A percentile compares a stretch with the other conserved stretches of the same genome.
Evolutionary conservation across 2,888 invertebrate genomes (phyloP).

Genomic region (Exocentrus adspersus): DNA sequence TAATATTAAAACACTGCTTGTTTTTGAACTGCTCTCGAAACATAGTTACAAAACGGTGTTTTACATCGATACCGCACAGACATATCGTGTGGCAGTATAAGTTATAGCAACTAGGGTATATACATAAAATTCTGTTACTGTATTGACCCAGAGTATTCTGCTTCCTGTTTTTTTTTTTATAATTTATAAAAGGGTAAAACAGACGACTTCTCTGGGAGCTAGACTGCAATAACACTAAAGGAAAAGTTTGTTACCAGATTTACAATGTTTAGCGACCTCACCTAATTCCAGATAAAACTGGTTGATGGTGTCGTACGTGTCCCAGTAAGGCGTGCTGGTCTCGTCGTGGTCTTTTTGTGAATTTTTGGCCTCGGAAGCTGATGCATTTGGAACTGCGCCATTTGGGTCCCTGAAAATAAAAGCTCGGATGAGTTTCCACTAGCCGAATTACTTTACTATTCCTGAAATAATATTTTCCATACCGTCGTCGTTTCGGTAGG

Average conservation of each 20-base stretch:
- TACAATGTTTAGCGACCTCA: conserved; percentile 58
- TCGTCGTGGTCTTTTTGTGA: conserved; percentile 47
- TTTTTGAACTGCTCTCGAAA: too few species aligned
- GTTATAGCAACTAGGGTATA: too few species aligned
- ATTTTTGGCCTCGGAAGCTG: conserved; percentile 55
- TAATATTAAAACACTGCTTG: too few species aligned
- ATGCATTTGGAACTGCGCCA: conserved; percentile 61
- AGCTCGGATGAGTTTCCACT: conserved; percentile 6
- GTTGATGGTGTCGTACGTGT: conserved; percentile 90
- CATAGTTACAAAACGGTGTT: too few species aligned
- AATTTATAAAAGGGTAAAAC: too few species aligned
- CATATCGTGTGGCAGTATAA: too few species aligned
- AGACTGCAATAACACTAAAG: conserved; percentile 8
- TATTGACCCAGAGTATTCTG: too few species aligned
- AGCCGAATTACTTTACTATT: conserved; percentile 10
- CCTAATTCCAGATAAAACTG: conserved; percentile 87
- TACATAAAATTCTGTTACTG: too few species aligned
- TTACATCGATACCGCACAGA: too few species aligned
- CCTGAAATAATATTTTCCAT: conserved; percentile 4
- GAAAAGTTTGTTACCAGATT: conserved; percentile 15
- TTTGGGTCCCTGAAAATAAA: conserved; percentile 73
- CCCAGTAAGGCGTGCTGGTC: conserved; percentile 80
- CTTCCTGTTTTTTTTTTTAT: too few species aligned
- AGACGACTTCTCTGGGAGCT: too few species aligned
- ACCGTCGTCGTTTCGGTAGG: not conserved